These are phyloP conservation scores for Bombylius discolor DNA, from an alignment of 2,888 invertebrate species.

Conservation along the genomic window DNA sequence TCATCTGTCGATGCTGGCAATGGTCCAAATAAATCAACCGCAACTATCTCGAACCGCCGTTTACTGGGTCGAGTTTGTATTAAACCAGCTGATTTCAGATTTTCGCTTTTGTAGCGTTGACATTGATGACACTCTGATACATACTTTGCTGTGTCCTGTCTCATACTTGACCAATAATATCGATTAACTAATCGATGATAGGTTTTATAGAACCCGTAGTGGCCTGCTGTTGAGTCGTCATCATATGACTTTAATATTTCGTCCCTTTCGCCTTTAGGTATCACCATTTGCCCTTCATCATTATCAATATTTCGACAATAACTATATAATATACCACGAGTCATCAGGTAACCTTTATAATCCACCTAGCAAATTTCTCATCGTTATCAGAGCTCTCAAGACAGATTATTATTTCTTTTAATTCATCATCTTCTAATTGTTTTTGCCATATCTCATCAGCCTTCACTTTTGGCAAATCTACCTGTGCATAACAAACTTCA, in stretches of 20 bases:
- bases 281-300: conserved; percentile 6
- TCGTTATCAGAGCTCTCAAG: conserved; percentile 7
- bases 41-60: too few relatives aligned
- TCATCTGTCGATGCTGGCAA: too few relatives aligned
- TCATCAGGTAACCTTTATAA: conserved; percentile 1
- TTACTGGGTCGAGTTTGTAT: too few relatives aligned
- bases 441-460: conserved; percentile 3
- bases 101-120: conserved; percentile 7
- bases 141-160: not conserved
- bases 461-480: not conserved
- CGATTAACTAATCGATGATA: conserved; percentile 4
- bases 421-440: conserved; percentile 16
- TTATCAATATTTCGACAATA: not conserved
- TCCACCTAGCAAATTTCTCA: conserved; percentile 7
- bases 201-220: too few relatives aligned
- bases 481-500: not conserved
- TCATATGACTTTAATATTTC: conserved; percentile 9
- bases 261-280: conserved; percentile 4
- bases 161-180: conserved; percentile 14
- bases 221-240: conserved; percentile 8
- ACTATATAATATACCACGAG: not conserved
- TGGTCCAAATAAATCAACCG: too few relatives aligned
- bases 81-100: too few relatives aligned
- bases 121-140: too few relatives aligned
- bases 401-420: conserved; percentile 5